Percentiles rank a stretch among this genome's conserved stretches.
These are phyloP conservation scores for Varanus salvator DNA, from an alignment of 2,113 vertebrate genomes.

Conservation along the genomic window DNA sequence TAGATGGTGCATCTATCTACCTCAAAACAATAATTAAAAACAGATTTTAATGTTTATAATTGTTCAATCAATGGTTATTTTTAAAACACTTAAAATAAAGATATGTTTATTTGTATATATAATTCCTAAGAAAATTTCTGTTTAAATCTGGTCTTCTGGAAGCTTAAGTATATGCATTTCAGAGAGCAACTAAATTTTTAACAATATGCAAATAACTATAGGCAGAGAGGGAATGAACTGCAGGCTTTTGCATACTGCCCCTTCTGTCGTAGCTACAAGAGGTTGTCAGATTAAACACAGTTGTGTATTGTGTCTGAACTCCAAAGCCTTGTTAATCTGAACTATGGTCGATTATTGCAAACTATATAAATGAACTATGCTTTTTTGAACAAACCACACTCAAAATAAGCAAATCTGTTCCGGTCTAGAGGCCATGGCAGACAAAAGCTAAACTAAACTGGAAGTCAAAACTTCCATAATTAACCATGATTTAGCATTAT, in stretches of 20 bases:
- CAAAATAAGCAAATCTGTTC: background rate
- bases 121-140: background rate
- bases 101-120: too few relatives aligned
- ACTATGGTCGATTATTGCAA: background rate
- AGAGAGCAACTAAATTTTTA: background rate
- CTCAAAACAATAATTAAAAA: background rate
- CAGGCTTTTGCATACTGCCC: background rate
- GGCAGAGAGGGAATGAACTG: background rate
- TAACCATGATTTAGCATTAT: background rate
- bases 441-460: background rate
- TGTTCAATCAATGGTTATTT: background rate
- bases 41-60: background rate
- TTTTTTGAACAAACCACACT: background rate
- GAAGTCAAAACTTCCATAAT: background rate
- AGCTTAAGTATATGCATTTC: background rate
- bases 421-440: background rate
- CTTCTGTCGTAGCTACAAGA: too few relatives aligned
- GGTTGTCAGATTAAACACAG: too few relatives aligned
- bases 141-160: background rate
- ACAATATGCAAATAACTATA: background rate
- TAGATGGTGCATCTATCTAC: background rate
- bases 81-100: background rate
- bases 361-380: too few relatives aligned
- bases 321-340: background rate
- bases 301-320: too few relatives aligned